Conservation (phyloP, 2,797 vertebrate genomes). For the Taenioides sp. region DNA sequence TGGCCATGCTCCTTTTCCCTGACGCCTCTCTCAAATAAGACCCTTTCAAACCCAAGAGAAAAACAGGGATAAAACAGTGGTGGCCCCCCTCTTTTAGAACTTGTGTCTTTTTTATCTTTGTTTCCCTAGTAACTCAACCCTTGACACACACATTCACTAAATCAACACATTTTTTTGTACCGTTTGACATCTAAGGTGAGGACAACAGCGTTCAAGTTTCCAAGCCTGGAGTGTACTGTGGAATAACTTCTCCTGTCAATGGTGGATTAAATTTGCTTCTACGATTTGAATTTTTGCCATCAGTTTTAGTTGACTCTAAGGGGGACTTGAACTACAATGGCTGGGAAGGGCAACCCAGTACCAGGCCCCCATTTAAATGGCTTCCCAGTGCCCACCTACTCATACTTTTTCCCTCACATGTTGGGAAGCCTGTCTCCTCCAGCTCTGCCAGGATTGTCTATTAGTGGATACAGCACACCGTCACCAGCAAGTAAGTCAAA, state of each 20-base stretch:
- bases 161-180: slow-evolving; percentile 37
- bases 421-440: slow-evolving; percentile 91
- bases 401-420: slow-evolving; percentile 96
- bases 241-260: slow-evolving; percentile 62
- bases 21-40: slow-evolving; percentile 66
- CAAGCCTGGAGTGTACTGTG: slow-evolving; percentile 22
- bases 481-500: slow-evolving; percentile 94
- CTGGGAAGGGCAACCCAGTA: slow-evolving; percentile 93
- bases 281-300: not conserved
- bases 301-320: slow-evolving; percentile 37
- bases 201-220: slow-evolving; percentile 16
- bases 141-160: slow-evolving; percentile 42
- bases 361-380: slow-evolving; percentile 89
- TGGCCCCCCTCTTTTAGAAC: slow-evolving; percentile 38
- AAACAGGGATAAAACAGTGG: slow-evolving; percentile 50
- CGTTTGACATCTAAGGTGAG: slow-evolving; percentile 29
- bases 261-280: slow-evolving; percentile 60
- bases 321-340: slow-evolving; percentile 79
- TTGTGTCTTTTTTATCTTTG: slow-evolving; percentile 39
- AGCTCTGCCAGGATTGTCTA: slow-evolving; percentile 84
- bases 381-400: slow-evolving; percentile 92
- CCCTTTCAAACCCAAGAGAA: slow-evolving; percentile 50
- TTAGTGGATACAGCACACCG: slow-evolving; percentile 95
- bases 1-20: slow-evolving; percentile 40
- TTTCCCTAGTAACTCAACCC: slow-evolving; percentile 45